Conservation (phyloP, 2,888 invertebrate species). For the Megalurothrips usitatus region DNA sequence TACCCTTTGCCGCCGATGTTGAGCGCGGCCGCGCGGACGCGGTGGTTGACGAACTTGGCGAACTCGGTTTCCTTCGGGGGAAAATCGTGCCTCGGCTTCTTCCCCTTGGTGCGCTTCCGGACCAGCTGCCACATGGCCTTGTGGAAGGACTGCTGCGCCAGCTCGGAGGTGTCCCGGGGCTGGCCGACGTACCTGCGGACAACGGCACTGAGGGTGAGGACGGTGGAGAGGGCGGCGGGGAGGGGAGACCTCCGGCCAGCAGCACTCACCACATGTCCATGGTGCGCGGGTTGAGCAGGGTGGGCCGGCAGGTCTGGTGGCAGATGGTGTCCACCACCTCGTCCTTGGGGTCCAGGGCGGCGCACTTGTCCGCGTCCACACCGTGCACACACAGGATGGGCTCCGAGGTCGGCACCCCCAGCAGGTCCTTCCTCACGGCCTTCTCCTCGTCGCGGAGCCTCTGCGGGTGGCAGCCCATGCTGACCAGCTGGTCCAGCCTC, state of each 20-base stretch:
- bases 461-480: not conserved
- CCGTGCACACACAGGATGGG: not conserved
- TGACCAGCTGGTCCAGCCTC: not conserved
- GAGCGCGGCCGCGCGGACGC: not conserved
- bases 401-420: not conserved
- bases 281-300: slow-evolving; percentile 5
- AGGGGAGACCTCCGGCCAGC: not conserved
- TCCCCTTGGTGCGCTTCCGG: slow-evolving; percentile 1
- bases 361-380: not conserved
- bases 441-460: not conserved
- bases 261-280: slow-evolving; percentile 15
- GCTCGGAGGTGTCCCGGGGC: not conserved
- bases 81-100: not conserved
- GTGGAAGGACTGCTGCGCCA: not conserved
- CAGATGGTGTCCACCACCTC: not conserved
- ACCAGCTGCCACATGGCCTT: slow-evolving; percentile 19
- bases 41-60: not conserved
- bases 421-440: not conserved
- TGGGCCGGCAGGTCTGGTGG: not conserved
- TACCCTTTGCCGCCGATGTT: not conserved
- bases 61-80: not conserved
- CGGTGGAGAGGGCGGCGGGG: not conserved
- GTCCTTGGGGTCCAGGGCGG: not conserved
- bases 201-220: not conserved
- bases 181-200: slow-evolving; percentile 5